These are phyloP conservation scores for Seriola rivoliana DNA, from an alignment of 2,113 vertebrate genomes.

Conservation along the genomic window DNA sequence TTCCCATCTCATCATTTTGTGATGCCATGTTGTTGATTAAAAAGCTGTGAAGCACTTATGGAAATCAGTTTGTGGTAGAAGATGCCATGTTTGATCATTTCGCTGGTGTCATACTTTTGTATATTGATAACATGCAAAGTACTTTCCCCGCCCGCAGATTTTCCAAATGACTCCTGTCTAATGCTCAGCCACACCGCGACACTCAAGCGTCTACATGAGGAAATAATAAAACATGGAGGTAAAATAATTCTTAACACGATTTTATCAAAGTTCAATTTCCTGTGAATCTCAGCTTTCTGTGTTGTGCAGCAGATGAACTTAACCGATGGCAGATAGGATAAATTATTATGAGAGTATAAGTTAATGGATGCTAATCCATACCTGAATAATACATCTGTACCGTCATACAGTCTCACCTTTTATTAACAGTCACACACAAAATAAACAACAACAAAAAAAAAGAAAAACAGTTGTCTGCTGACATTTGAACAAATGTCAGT, in stretches of 20 bases:
- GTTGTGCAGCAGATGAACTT: background rate
- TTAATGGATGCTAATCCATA: slow-evolving; percentile 8
- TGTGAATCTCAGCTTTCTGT: background rate
- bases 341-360: background rate
- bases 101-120: background rate
- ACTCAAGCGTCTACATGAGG: background rate
- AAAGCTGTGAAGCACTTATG: background rate
- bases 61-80: background rate
- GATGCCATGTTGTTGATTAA: slow-evolving; percentile 9
- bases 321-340: background rate
- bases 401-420: background rate
- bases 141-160: background rate
- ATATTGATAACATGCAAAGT: background rate
- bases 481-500: no score
- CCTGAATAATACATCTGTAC: background rate
- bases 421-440: background rate
- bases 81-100: background rate
- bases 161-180: background rate
- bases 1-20: slow-evolving; percentile 24
- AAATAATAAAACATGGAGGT: background rate
- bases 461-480: no score
- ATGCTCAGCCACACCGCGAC: background rate
- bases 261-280: background rate
- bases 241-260: background rate
- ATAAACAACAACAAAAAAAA: background rate